Conservation (phyloP, 2,888 invertebrate genomes). For the Dascillus cervinus region DNA sequence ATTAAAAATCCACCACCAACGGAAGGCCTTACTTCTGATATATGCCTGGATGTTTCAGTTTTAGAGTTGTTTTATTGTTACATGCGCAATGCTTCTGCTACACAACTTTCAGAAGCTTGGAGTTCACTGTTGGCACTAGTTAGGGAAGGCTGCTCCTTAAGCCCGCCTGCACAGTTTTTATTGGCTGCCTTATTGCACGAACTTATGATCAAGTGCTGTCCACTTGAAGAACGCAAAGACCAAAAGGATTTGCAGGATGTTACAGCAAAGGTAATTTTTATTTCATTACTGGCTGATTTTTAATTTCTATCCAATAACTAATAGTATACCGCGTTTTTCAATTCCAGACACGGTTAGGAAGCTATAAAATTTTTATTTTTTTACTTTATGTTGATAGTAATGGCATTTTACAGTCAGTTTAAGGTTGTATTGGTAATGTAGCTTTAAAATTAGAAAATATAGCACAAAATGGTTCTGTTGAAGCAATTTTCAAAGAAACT, state of each 20-base stretch:
- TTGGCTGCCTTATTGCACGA: constrained; percentile 73
- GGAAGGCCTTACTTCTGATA: constrained; percentile 51
- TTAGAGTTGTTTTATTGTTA: constrained; percentile 75
- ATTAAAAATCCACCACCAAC: constrained; percentile 67
- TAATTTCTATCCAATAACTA: constrained; percentile 1
- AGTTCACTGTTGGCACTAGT: constrained; percentile 64
- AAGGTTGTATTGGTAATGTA: no score
- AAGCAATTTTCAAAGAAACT: no score
- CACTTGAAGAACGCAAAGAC: constrained; percentile 71
- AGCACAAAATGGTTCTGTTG: no score
- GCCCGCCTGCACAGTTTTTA: constrained; percentile 72
- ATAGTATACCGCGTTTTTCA: no score
- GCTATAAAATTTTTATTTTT: no score
- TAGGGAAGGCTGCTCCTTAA: constrained; percentile 62
- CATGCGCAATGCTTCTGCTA: constrained; percentile 58
- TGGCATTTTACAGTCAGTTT: no score
- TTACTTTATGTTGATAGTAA: no score
- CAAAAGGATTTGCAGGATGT: constrained; percentile 73
- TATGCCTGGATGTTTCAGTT: constrained; percentile 68
- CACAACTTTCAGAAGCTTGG: constrained; percentile 73
- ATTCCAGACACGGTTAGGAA: no score
- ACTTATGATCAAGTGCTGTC: constrained; percentile 70
- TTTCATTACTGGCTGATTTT: constrained; percentile 1
- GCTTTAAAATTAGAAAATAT: no score
- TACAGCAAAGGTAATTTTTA: constrained; percentile 54